phyloP scores from a whole-genome alignment of 2,113 vertebrate species.

The Phaetusa simplex region DNA sequence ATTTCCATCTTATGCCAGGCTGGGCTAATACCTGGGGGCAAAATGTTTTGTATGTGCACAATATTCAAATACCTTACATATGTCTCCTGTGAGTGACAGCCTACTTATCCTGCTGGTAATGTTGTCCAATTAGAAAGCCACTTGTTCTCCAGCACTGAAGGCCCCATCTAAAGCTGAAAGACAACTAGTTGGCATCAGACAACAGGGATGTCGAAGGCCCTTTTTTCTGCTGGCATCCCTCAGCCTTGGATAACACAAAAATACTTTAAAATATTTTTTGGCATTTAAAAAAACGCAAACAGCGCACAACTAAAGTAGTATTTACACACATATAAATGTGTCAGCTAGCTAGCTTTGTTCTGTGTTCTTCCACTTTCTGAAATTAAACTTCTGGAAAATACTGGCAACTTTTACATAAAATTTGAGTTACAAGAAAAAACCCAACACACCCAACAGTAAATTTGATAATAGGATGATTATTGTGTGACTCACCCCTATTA shows the following conservation, averaged over 20 bases:
- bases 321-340: neutral
- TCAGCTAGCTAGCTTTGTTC: neutral
- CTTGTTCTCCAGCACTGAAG: neutral
- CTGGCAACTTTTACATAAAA: neutral
- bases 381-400: slow-evolving; percentile 1
- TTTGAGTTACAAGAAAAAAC: neutral
- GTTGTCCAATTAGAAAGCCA: neutral
- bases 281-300: neutral
- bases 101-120: neutral
- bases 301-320: neutral
- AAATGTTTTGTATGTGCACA: neutral
- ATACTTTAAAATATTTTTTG: neutral
- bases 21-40: neutral
- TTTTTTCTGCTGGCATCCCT: neutral
- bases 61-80: neutral
- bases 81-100: neutral
- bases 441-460: neutral
- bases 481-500: neutral
- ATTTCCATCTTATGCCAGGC: neutral
- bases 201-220: neutral
- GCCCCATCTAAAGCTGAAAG: neutral
- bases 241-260: neutral
- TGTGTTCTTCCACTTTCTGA: neutral
- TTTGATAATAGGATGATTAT: slow-evolving; percentile 15
- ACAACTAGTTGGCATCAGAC: neutral